These are phyloP conservation scores for Plagodis pulveraria DNA, from an alignment of 2,888 invertebrate species.

Conservation along the genomic window DNA sequence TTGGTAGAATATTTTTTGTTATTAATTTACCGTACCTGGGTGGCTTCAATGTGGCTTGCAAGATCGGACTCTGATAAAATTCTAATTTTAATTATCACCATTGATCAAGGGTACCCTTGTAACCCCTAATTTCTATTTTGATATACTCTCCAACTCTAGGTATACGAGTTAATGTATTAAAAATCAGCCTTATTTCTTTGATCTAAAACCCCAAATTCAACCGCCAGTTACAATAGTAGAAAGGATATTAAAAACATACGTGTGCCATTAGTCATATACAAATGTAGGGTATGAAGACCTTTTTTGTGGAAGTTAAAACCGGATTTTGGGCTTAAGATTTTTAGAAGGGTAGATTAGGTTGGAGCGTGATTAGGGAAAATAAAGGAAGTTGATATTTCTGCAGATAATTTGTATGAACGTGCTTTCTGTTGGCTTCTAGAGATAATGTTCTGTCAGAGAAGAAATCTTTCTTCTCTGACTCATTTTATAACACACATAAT, in stretches of 20 bases:
- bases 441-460: no score
- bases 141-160: slow-evolving; percentile 48
- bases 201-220: slow-evolving; percentile 1
- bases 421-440: slow-evolving; percentile 45
- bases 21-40: slow-evolving; percentile 65
- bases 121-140: slow-evolving; percentile 81
- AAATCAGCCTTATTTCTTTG: not conserved
- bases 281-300: slow-evolving; percentile 51
- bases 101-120: slow-evolving; percentile 65
- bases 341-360: slow-evolving; percentile 48
- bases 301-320: slow-evolving; percentile 33
- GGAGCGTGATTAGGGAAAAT: slow-evolving; percentile 47
- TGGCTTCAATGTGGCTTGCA: slow-evolving; percentile 48
- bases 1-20: slow-evolving; percentile 33
- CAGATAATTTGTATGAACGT: slow-evolving; percentile 46
- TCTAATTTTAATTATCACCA: slow-evolving; percentile 75
- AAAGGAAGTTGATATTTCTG: slow-evolving; percentile 31
- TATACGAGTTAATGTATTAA: slow-evolving; percentile 1
- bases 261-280: slow-evolving; percentile 68
- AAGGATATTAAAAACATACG: slow-evolving; percentile 62
- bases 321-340: slow-evolving; percentile 43
- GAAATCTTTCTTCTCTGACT: no score
- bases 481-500: no score
- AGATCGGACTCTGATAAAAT: slow-evolving; percentile 65
- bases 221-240: not conserved